A percentile compares a stretch with the other conserved stretches of the same genome.
These are phyloP conservation scores for Dendrolimus kikuchii DNA, from an alignment of 1,140 invertebrate species.

Conservation along the genomic window DNA sequence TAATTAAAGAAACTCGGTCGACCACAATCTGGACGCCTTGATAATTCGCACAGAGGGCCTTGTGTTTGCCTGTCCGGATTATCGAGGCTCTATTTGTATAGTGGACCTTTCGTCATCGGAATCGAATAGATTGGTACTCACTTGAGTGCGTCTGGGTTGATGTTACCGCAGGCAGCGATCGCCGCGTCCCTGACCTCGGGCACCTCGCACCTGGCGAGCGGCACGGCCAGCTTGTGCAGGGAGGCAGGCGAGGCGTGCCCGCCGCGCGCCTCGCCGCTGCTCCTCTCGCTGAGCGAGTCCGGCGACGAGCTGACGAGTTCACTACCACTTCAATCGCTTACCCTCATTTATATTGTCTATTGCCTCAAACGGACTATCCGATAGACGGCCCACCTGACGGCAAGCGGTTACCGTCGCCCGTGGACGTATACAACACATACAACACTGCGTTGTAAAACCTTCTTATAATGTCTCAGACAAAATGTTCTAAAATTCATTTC, in stretches of 20 bases:
- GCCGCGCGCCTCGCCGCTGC: slow-evolving; percentile 76
- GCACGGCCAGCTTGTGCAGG: slow-evolving; percentile 93
- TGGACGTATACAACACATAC: too few species aligned
- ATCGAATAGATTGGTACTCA: slow-evolving; percentile 67
- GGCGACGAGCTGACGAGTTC: slow-evolving; percentile 81
- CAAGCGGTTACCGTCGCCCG: too few species aligned
- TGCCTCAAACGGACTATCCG: neutral
- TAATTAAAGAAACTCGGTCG: too few species aligned
- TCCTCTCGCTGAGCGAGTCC: slow-evolving; percentile 87
- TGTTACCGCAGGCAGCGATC: slow-evolving; percentile 93
- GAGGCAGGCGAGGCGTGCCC: slow-evolving; percentile 83
- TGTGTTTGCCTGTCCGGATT: too few species aligned
- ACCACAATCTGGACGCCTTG: too few species aligned
- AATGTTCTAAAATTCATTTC: too few species aligned
- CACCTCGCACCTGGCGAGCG: slow-evolving; percentile 91
- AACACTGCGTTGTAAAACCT: too few species aligned
- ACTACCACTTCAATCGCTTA: neutral
- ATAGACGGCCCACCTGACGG: too few species aligned
- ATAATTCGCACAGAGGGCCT: too few species aligned
- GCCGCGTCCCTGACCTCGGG: slow-evolving; percentile 94
- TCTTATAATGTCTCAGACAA: too few species aligned
- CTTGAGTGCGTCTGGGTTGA: slow-evolving; percentile 94
- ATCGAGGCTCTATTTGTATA: too few species aligned
- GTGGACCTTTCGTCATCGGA: too few species aligned
- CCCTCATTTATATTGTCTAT: neutral